Evolutionary conservation across 2,797 vertebrate species (phyloP).

Genomic region (Protonibea diacanthus): DNA sequence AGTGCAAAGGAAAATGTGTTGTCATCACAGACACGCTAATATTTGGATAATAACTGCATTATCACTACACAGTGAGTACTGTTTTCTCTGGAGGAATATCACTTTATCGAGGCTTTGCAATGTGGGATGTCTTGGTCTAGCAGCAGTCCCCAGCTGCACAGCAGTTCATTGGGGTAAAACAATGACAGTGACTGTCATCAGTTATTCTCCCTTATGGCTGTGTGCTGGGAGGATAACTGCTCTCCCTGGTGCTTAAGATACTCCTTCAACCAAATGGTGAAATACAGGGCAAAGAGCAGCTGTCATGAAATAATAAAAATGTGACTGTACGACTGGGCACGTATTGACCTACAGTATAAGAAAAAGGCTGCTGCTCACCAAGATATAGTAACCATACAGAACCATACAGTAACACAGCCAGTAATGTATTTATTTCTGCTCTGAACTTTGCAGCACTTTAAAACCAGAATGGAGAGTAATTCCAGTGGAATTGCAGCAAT

Average conservation of each 20-base stretch:
- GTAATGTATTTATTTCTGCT: too few relatives aligned
- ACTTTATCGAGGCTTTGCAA: slow-evolving; percentile 25
- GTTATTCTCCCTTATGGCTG: slow-evolving; percentile 26
- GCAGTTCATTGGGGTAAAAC: slow-evolving; percentile 40
- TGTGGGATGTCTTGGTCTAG: slow-evolving; percentile 11
- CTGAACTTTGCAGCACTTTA: neutral
- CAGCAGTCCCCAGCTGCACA: slow-evolving; percentile 19
- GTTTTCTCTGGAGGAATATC: slow-evolving; percentile 40
- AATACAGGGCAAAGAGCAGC: neutral
- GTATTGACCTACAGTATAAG: neutral
- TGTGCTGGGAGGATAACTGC: slow-evolving; percentile 21
- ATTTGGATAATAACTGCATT: slow-evolving; percentile 27
- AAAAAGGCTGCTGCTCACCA: neutral
- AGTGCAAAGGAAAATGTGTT: slow-evolving; percentile 2
- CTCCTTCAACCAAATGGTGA: neutral
- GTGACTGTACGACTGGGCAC: neutral
- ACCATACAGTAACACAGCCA: neutral
- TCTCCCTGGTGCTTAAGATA: slow-evolving; percentile 15
- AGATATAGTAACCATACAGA: neutral
- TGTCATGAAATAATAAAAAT: neutral
- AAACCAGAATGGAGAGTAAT: neutral
- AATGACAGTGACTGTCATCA: slow-evolving; percentile 38
- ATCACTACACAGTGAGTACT: neutral
- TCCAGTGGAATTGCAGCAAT: neutral
- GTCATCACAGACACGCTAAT: slow-evolving; percentile 7